Conservation (phyloP, 2,888 invertebrate species). For the Lasioglossum oenotherae region DNA sequence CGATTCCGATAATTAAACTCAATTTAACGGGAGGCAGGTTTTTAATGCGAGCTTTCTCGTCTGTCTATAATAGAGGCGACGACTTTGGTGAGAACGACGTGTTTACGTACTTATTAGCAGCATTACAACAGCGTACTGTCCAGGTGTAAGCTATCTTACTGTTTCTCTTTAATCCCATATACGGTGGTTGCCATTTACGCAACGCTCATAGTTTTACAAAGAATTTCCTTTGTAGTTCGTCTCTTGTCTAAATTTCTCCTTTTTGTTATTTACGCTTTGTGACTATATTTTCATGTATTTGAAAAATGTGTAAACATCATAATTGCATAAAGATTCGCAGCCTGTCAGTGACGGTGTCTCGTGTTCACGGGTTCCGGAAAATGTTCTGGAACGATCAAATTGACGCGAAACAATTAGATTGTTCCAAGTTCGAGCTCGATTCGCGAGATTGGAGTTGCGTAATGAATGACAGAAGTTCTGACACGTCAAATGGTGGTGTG, state of each 20-base stretch:
- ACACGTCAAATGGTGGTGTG: not conserved
- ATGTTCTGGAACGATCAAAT: not conserved
- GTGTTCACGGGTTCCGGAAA: not conserved
- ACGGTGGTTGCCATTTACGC: not conserved
- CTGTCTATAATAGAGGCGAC: not conserved
- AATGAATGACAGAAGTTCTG: constrained; percentile 19
- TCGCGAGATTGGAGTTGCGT: not conserved
- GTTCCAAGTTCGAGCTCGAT: not conserved
- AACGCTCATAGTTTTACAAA: not conserved
- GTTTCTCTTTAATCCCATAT: not conserved
- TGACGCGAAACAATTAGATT: not conserved
- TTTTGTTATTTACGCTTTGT: too few species aligned
- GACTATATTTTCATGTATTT: not conserved
- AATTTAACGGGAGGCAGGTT: constrained; percentile 43
- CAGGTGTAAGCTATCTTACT: not conserved
- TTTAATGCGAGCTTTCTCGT: constrained; percentile 18
- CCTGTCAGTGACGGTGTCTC: not conserved
- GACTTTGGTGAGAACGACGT: not conserved
- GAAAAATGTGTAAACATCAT: not conserved
- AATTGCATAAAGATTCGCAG: not conserved
- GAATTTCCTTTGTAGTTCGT: not conserved
- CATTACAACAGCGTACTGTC: too few species aligned
- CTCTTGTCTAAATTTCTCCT: not conserved
- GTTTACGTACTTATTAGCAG: not conserved
- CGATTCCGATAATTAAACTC: constrained; percentile 51